Evolutionary conservation across 2,888 invertebrate species (phyloP), one percentile per base, ranked within the genome.

Genomic region (Melanargia galathea): DNA sequence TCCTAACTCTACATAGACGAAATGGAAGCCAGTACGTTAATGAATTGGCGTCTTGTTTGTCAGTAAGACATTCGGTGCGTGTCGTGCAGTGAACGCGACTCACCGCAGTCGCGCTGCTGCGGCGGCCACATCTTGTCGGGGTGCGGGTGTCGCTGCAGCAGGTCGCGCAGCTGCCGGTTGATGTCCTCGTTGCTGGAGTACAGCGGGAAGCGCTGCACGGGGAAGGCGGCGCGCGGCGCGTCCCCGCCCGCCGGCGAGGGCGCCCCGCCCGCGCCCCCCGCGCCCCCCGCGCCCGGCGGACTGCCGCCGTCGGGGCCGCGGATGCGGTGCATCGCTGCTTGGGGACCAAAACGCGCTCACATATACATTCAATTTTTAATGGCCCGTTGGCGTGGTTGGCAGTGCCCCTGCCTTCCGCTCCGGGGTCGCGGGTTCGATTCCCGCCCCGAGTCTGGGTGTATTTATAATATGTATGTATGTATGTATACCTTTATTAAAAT

Each of bases 141-240:
- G 74, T 96, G 96, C 58, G 96, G 95, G 74, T 96, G 96, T 56
- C 96, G 90, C 79, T 97, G 96, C 61, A 97, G 89, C 68, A 97
- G 84, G 79, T 97, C 97, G 30, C 97, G 88, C 49, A 97, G 89
- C 76, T 97, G 97, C 4, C 95, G 92, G 76, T 95, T 95, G 76
- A 94, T 85, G 72, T 89, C 87, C 60, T 87, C 87, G 66, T 79
- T 83, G 72, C 79, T 83, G 74, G 92, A 92, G 69, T 93, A 87
- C 38, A 87, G 79, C 71, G 84, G 92, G 76, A 90, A 89, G 65
- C 90, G 80, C 55, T 86, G 92, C 70, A 81, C 88, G 63, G 78
- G 92, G 85, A 83, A 92, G 69, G 85, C 73, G 63, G 83, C 81
- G 61, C 87, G 78, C 43, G 87, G 87, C 43, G 87, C 85, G 72